Percentiles rank a stretch among this genome's conserved stretches.
phyloP scores from a whole-genome alignment of 2,113 vertebrate genomes.

The Notechis scutatus region DNA sequence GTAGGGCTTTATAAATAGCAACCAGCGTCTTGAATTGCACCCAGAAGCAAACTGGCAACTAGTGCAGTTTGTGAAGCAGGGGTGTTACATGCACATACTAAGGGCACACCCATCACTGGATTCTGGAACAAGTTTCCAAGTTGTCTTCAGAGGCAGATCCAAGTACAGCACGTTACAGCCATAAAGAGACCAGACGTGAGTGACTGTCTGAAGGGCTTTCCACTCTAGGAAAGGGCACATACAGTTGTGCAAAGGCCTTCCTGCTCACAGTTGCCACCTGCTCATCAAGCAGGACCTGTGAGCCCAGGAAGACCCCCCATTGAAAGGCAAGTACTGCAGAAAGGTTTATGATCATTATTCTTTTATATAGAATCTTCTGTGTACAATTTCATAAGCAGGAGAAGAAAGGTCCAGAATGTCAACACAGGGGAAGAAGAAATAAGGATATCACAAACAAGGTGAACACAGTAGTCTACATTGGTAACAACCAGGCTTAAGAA shows the following conservation, averaged over 20 bases:
- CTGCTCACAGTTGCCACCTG: not conserved
- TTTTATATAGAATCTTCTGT: not conserved
- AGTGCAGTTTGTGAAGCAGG: not conserved
- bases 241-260: not conserved
- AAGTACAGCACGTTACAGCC: not conserved
- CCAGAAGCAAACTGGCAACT: not conserved
- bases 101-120: not conserved
- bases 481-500: not conserved
- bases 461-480: not conserved
- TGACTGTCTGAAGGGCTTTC: not conserved
- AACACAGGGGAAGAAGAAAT: not conserved
- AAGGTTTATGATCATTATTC: conserved; percentile 14
- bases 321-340: conserved; percentile 15
- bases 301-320: not conserved
- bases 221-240: not conserved
- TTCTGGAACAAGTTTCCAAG: not conserved
- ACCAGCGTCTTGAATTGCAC: not conserved
- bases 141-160: not conserved
- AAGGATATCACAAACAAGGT: not conserved
- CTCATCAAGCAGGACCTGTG: not conserved
- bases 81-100: not conserved
- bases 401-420: not conserved
- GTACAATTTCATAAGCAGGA: not conserved
- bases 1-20: not conserved
- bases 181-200: not conserved